A percentile compares a stretch with the other conserved stretches of the same genome.
phyloP scores from a whole-genome alignment of 2,113 vertebrate genomes.

The Amazona guildingii region DNA sequence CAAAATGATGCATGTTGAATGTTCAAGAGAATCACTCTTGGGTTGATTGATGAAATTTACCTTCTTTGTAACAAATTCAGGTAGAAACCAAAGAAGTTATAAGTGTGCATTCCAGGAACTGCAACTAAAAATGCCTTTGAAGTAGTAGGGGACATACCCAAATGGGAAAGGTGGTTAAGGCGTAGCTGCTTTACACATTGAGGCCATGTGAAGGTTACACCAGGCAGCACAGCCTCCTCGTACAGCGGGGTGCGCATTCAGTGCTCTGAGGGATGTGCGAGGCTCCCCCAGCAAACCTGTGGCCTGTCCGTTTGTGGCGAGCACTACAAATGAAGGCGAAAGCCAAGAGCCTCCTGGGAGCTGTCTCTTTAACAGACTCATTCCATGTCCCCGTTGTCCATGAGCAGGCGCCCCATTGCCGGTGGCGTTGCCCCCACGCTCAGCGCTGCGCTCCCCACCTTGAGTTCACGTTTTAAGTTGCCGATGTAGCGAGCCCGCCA shows the following conservation, averaged over 20 bases:
- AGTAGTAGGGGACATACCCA: not conserved
- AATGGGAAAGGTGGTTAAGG: not conserved
- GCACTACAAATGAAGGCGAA: not conserved
- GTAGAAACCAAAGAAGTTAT: not conserved
- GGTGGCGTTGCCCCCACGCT: conserved; percentile 42
- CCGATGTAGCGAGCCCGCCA: conserved; percentile 73
- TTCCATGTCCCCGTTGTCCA: conserved; percentile 48
- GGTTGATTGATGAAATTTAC: not conserved
- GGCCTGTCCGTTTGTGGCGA: not conserved
- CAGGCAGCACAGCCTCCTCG: not conserved
- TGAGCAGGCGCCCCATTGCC: conserved; percentile 16
- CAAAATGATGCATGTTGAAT: not conserved
- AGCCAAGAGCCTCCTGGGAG: conserved; percentile 29
- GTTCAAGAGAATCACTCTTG: not conserved
- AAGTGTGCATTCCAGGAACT: not conserved
- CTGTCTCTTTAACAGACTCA: conserved; percentile 76
- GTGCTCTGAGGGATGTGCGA: accelerated
- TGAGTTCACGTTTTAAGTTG: conserved; percentile 75
- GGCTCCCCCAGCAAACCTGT: not conserved
- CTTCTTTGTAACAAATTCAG: not conserved
- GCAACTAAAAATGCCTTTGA: no score
- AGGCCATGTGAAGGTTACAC: not conserved
- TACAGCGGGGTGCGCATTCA: accelerated
- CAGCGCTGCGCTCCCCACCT: conserved; percentile 63
- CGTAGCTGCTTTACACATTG: not conserved